Conservation (phyloP, 2,797 vertebrate species). For the Chelmon rostratus region DNA sequence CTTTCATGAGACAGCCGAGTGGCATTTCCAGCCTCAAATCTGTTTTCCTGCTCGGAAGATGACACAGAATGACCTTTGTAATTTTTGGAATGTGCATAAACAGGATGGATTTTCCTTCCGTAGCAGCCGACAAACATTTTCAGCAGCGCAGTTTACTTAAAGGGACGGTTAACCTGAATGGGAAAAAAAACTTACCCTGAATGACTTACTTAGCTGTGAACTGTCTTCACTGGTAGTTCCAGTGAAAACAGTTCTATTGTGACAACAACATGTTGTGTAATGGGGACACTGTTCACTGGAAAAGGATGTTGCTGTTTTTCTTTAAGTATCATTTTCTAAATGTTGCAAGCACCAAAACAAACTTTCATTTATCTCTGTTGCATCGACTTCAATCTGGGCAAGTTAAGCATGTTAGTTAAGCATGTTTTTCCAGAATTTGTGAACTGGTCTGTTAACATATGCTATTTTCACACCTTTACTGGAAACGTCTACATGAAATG, state of each 20-base stretch:
- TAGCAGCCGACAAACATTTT: constrained; percentile 4
- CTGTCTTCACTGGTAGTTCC: not conserved
- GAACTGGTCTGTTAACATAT: not conserved
- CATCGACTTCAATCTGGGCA: not conserved
- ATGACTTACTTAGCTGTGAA: not conserved
- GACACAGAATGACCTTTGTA: constrained; percentile 54
- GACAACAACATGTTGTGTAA: constrained; percentile 3
- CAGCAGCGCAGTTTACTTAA: not conserved
- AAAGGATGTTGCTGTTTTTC: not conserved
- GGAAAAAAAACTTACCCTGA: not conserved
- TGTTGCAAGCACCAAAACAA: not conserved
- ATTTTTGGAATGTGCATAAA: constrained; percentile 63
- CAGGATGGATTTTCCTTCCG: constrained; percentile 70
- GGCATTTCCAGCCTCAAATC: constrained; percentile 52
- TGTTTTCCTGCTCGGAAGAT: constrained; percentile 50
- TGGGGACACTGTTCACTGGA: not conserved
- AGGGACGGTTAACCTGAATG: not conserved
- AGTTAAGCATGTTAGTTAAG: too few species aligned
- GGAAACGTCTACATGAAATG: not conserved
- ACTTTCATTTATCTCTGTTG: not conserved
- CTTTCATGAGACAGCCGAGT: constrained; percentile 19
- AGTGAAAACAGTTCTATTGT: too few species aligned
- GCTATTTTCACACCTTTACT: not conserved
- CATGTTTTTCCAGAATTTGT: not conserved
- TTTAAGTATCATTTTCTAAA: not conserved